Base-by-base conservation (phyloP, 1,140 invertebrate species). In the Aricia agestis region DNA sequence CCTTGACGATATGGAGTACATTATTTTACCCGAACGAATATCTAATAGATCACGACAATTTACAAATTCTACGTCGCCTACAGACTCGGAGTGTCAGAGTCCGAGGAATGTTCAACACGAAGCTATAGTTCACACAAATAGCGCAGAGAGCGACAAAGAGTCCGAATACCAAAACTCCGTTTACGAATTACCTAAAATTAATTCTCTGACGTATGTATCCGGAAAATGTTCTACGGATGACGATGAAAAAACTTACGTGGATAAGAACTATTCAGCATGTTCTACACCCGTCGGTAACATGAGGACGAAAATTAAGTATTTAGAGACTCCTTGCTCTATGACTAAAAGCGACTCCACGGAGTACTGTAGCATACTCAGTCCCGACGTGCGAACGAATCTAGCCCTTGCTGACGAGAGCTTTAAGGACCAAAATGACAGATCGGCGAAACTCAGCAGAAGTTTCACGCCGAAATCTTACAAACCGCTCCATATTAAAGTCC, bases 291-390 rank as follows among this genome's bases (percentile, higher is more conserved):
- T 91, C 74, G 71, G 82, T 36, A 91, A 89, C 63, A 75, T 89
- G 1, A 73, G 74, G 58, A 76, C 83, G 0, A 75, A 82, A 68
- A 77, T 85, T 15, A 89, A 82, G 73, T 83, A 87, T 19, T 74
- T 85, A 3, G 84, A 78, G 11, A 86, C 89, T 0, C 87, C 89
- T 36, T 82, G 83, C 13, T 75, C 76, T 13, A 78, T 91, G 65
- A 86, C 92, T 19, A 87, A 85, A 74, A 92, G 89, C 66, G 90
- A 92, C 74, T 92, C 92, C 1, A 92, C 92, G 0, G 90, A 92
- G 78, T 92, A 92, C 68, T 92, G 90, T 69, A 92, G 90, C 58
- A 84, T 92, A 63, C 71, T 90, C 2, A 92, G 89, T 61, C 90
- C 92, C 0, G 86, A 91, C 13, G 57, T 73, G 2, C 78, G 84